A percentile compares a stretch with the other conserved stretches of the same genome.
These are phyloP conservation scores for Agrochola lychnidis DNA, from an alignment of 2,888 invertebrate genomes.

Conservation along the genomic window DNA sequence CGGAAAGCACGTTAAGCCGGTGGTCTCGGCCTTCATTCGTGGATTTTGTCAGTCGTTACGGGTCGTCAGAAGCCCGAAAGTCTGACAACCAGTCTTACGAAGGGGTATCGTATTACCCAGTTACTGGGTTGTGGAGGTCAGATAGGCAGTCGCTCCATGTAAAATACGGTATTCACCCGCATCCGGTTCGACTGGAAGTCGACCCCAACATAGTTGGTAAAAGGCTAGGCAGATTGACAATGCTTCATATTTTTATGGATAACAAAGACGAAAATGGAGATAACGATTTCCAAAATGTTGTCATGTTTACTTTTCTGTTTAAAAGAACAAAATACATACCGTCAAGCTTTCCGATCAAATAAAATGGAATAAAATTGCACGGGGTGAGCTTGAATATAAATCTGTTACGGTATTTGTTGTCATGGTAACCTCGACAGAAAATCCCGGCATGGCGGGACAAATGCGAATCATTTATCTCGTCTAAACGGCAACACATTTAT, in stretches of 20 bases:
- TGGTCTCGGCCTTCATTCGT: too few species aligned
- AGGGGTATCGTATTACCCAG: too few species aligned
- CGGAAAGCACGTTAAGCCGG: too few species aligned
- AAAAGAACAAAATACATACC: not conserved
- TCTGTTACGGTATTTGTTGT: slow-evolving; percentile 25
- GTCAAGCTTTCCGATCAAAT: slow-evolving; percentile 8
- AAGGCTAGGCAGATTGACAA: not conserved
- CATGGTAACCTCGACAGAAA: slow-evolving; percentile 24
- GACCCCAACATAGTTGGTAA: too few species aligned
- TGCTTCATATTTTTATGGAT: not conserved
- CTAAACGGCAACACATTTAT: slow-evolving; percentile 47
- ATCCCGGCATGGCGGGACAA: slow-evolving; percentile 34
- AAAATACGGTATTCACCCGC: too few species aligned
- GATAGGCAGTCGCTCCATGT: too few species aligned
- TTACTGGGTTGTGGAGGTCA: too few species aligned
- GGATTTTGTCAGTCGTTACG: too few species aligned
- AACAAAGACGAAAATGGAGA: not conserved
- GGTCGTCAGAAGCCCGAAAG: too few species aligned
- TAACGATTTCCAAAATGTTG: not conserved
- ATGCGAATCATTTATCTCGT: slow-evolving; percentile 57
- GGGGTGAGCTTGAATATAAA: slow-evolving; percentile 12
- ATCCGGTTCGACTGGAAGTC: too few species aligned
- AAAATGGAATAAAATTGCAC: slow-evolving; percentile 17
- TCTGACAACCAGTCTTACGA: too few species aligned
- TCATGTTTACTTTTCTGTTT: not conserved